A percentile compares a stretch with the other conserved stretches of the same genome.
Evolutionary conservation across 2,797 vertebrate genomes (phyloP).

Genomic region (Calcarius lapponicus): DNA sequence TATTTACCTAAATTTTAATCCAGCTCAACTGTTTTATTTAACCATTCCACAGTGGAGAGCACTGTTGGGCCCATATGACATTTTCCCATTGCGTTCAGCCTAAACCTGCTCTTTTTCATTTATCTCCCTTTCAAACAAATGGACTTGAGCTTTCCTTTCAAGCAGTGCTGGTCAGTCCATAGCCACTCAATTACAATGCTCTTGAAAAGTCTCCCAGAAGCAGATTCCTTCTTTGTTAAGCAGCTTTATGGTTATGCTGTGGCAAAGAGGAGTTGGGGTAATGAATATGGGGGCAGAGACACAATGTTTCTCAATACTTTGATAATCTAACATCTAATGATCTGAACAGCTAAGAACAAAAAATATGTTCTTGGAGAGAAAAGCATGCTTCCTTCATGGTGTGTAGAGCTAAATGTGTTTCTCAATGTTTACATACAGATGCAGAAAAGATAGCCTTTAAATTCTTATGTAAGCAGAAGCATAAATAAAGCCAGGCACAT

Average conservation of each 20-base stretch:
- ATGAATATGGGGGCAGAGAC: background rate
- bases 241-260: background rate
- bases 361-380: background rate
- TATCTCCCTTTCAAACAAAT: background rate
- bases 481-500: background rate
- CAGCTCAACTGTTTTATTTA: background rate
- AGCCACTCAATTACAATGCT: background rate
- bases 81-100: background rate
- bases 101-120: background rate
- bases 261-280: background rate
- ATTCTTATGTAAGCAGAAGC: background rate
- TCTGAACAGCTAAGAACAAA: background rate
- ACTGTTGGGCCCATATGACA: background rate
- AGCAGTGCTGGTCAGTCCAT: background rate
- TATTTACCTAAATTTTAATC: constrained; percentile 16
- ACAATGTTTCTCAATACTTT: background rate
- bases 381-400: background rate
- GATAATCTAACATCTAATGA: background rate
- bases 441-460: background rate
- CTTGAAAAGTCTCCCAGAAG: background rate
- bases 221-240: background rate
- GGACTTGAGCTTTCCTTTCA: background rate
- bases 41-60: background rate
- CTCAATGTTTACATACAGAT: background rate
- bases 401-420: background rate